Evolutionary conservation across 2,888 invertebrate genomes (phyloP), one percentile per base, ranked within the genome.

Genomic region (Drosophila falleni): DNA sequence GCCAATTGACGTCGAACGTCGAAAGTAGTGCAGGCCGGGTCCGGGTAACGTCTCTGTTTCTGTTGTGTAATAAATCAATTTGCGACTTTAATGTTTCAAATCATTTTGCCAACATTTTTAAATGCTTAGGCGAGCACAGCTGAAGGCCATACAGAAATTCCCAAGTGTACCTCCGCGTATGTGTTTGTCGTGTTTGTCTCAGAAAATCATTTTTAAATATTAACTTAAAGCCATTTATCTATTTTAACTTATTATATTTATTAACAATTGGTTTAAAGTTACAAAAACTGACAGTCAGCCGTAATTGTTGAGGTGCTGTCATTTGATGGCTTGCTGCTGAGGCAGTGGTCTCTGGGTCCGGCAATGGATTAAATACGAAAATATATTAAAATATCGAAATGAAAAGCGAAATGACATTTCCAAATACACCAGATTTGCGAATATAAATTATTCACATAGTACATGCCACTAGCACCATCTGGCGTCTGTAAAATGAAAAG

Each of bases 211-310:
- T 46, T 64, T 49, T 60, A 11, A 16, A 68, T 51, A 69, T 56
- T 53, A 56, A 68, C 64, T 51, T 47, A 23, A 74, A 53, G 41
- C 50, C 46, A 31, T 15, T 55, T 44, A 58, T 59, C 62, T 44
- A 58, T 68, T 68, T 50, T 13, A 65, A 71, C 19, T 51, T n/a
- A 50, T 46, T 47, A 39, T n/a, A 53, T 71, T 70, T 63, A 75
- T 71, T 71, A 76, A 84, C 81, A 84, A 69, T 84, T n/a, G 74
- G 89, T 87, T 65, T 89, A 64, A 47, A 72, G 65, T 87, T 87
- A 77, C 89, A 65, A 65, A 85, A 55, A 69, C 33, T 49, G 62
- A 15, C 31, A 73, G 80, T 66, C 71, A 73, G 5, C 47, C 59
- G 61, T 65, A 62, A 68, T 50, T 70, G 67, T 59, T 84, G 79